phyloP scores from a whole-genome alignment of 2,797 vertebrate genomes.

The Vultur gryphus region DNA sequence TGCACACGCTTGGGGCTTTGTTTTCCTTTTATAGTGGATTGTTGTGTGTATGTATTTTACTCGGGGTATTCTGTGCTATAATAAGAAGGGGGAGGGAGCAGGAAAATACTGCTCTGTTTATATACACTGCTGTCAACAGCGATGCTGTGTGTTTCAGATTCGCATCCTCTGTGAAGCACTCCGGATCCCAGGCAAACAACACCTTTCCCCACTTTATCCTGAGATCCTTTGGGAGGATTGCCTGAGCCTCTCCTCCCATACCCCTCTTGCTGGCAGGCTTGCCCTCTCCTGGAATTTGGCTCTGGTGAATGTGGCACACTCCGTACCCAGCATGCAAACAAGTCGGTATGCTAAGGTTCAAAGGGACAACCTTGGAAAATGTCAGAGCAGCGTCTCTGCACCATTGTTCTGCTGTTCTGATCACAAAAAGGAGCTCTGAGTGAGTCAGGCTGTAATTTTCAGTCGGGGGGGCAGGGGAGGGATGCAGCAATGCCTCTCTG shows the following conservation, averaged over 20 bases:
- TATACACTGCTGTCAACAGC: slow-evolving; percentile 12
- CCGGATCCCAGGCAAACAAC: background rate
- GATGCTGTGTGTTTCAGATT: background rate
- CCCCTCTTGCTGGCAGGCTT: background rate
- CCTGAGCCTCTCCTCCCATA: background rate
- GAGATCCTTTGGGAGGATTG: background rate
- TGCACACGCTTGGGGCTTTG: slow-evolving; percentile 26
- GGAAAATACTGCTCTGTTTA: slow-evolving; percentile 42
- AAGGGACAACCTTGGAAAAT: slow-evolving; percentile 11
- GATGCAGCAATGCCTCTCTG: background rate
- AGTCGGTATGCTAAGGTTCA: background rate
- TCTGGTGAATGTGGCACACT: background rate
- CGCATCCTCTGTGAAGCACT: background rate
- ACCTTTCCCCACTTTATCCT: background rate
- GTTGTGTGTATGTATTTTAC: slow-evolving; percentile 35
- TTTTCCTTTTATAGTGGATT: slow-evolving; percentile 37
- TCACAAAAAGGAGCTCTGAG: background rate
- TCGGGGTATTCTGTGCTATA: slow-evolving; percentile 46
- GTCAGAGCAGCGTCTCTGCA: background rate
- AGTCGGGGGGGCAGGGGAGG: background rate
- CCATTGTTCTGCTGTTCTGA: background rate
- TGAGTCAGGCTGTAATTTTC: background rate
- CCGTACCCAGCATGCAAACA: background rate
- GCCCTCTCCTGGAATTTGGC: background rate
- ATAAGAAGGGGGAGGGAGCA: slow-evolving; percentile 20